Evolutionary conservation across 2,113 vertebrate genomes (phyloP), one percentile per base, ranked within the genome.

Genomic region (Bos taurus): DNA sequence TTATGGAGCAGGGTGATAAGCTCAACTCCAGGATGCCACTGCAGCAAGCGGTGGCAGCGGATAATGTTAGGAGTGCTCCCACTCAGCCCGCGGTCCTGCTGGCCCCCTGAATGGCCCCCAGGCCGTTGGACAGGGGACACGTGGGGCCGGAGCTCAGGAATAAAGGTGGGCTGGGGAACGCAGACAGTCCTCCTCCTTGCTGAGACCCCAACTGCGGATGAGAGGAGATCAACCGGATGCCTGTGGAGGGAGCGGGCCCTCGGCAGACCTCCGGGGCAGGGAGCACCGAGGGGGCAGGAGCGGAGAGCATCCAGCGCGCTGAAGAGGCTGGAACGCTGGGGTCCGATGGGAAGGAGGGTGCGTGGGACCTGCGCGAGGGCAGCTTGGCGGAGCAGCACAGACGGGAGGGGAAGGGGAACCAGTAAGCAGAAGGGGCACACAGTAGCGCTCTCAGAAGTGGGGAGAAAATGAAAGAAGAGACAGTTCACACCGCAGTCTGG

Each of bases 261-360:
- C 28, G 43, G 21, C 81, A 59, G 88, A 43, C 5, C n/a, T 4
- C 8, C 0, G 0, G 43, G 46, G 48, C n/a, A 33, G 19, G 1
- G 23, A 81, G 7, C 64, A 9, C 25, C 10, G 6, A 9, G 0
- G 6, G 26, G 5, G 10, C 16, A 33, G 60, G 48, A 74, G 82
- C 36, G 9, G 46, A 19, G 17, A 26, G 40, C 62, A 14, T 3
- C 30, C 56, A 17, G 36, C 3, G 8, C 0, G 0, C 6, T 0
- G 5, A 12, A 83, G n/a, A 56, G 43, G 77, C 36, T 15, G 59
- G 13, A 2, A 19, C 2, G 15, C 52, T 14, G 52, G 25, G 26
- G 7, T 4, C 1, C 1, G 23, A n/a, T 0, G n/a, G 30, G 17
- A 17, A 50, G 57, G 62, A 54, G 28, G 7, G 16, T 7, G 40